Evolutionary conservation across 2,888 invertebrate species (phyloP), one percentile per base, ranked within the genome.

Genomic region (Phorcus lineatus): DNA sequence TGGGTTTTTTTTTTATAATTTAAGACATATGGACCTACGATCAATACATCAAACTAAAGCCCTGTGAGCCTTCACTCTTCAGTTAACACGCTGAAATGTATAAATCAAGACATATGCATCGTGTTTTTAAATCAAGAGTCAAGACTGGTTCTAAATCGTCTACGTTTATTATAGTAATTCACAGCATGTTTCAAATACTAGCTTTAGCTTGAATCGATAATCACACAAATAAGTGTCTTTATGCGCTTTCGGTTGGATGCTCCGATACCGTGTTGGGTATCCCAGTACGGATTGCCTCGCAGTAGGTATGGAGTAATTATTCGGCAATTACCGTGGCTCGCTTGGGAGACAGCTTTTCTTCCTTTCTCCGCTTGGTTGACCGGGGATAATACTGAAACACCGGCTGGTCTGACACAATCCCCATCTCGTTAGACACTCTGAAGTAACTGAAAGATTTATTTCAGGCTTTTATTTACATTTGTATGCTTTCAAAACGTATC

Each of bases 301-400:
- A 31, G 70, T 19, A 19, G 36, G 40, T 17, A 70, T 70, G 70
- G 40, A 36, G 70, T 70, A 70, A 70, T 70, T 70, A 70, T 70
- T 24, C 36, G 36, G 36, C 70, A 70, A 70, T 70, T 70, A 70
- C 36, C 36, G 40, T 19, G 36, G 36, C 70, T 40, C 40, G 40
- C 36, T 40, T 70, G 40, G 70, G 17, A 70, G 36, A 13, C 70
- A 70, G 70, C 40, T 31, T 36, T 70, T 62, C 62, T 70, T 40
- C 70, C n/a, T 36, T n/a, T 70, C 70, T 17, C 36, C 24, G 70
- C 70, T 36, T 36, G 31, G 36, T 24, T 70, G 40, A 36, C 70
- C 40, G 16, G 31, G 36, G 24, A 70, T 70, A 31, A 70, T 70
- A 36, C 17, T 16, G 62, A 62, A 19, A 70, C 36, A 36, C 36